Conservation (phyloP, 1,140 invertebrate species). For the Danaus melanippus region DNA sequence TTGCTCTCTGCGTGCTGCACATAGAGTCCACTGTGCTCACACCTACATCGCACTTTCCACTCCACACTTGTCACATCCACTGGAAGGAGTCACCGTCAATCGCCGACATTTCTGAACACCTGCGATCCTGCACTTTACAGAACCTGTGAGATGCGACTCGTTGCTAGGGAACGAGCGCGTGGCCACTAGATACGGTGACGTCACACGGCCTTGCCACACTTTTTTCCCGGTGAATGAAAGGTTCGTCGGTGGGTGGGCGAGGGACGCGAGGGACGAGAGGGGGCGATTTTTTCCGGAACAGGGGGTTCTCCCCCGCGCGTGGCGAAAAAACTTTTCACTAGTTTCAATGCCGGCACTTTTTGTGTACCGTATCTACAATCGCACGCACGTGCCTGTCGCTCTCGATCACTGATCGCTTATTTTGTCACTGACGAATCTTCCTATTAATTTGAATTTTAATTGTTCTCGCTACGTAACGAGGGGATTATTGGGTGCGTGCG, state of each 20-base stretch:
- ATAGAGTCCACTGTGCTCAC: constrained; percentile 44
- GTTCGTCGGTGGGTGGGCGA: constrained; percentile 63
- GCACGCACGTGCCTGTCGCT: constrained; percentile 56
- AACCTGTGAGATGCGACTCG: constrained; percentile 42
- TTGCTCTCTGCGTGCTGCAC: constrained; percentile 59
- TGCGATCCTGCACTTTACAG: constrained; percentile 21
- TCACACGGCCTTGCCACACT: constrained; percentile 73
- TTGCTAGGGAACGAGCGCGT: constrained; percentile 72
- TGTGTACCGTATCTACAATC: constrained; percentile 56
- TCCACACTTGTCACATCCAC: constrained; percentile 33
- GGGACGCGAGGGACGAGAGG: constrained; percentile 59
- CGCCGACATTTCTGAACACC: constrained; percentile 28
- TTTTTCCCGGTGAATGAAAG: constrained; percentile 77
- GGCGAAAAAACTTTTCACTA: constrained; percentile 69
- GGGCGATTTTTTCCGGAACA: constrained; percentile 66
- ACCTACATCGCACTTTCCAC: constrained; percentile 52
- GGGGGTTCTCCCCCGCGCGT: constrained; percentile 61
- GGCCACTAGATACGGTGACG: constrained; percentile 73
- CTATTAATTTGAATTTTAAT: constrained; percentile 29
- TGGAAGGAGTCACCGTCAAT: constrained; percentile 26
- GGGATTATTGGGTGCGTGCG: constrained; percentile 45
- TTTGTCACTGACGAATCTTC: constrained; percentile 27
- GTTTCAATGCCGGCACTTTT: constrained; percentile 69
- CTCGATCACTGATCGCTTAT: constrained; percentile 31
- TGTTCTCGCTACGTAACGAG: constrained; percentile 23